A percentile compares a stretch with the other conserved stretches of the same genome.
phyloP scores from a whole-genome alignment of 1,140 invertebrate species.

The Pinna nobilis region DNA sequence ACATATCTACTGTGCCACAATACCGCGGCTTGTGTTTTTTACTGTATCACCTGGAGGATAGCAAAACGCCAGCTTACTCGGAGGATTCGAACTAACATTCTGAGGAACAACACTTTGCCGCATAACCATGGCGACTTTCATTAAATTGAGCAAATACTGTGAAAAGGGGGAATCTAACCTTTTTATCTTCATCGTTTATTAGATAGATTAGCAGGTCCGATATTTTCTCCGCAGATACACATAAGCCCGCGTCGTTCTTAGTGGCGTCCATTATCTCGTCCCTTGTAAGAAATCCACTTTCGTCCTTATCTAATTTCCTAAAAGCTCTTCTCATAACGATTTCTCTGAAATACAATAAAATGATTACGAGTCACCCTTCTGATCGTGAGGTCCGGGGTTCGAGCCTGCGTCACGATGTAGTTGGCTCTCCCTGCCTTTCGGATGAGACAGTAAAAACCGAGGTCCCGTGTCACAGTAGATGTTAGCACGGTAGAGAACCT shows the following conservation, averaged over 20 bases:
- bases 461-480: background rate
- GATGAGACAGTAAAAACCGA: background rate
- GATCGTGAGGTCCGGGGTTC: no score
- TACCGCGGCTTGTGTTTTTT: no score
- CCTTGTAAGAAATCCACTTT: constrained; percentile 58
- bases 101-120: no score
- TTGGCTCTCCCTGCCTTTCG: background rate
- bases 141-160: background rate
- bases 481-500: background rate
- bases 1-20: no score
- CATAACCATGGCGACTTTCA: background rate
- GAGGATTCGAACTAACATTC: background rate
- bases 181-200: constrained; percentile 54
- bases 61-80: background rate
- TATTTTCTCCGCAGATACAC: constrained; percentile 58
- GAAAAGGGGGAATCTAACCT: constrained; percentile 18
- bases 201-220: constrained; percentile 55
- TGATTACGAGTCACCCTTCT: no score
- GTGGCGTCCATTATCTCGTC: constrained; percentile 57
- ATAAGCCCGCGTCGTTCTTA: constrained; percentile 49
- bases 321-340: constrained; percentile 61
- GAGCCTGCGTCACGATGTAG: background rate
- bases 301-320: constrained; percentile 58
- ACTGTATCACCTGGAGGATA: no score
- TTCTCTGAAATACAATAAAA: constrained; percentile 45